These are phyloP conservation scores for Nephrotoma appendiculata DNA, from an alignment of 2,888 invertebrate species.

Conservation along the genomic window DNA sequence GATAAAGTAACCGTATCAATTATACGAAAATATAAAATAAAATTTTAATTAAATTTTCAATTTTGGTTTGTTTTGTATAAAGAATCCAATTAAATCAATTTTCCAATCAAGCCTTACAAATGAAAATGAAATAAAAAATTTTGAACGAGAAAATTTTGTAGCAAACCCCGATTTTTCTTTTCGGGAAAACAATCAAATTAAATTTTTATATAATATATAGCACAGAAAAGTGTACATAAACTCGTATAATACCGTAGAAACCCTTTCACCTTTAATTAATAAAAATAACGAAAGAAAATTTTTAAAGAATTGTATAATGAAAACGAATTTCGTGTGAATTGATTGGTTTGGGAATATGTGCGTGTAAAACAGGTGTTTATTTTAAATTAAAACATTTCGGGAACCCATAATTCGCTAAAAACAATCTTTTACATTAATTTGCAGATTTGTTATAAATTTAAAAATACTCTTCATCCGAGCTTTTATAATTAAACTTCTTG, in stretches of 20 bases:
- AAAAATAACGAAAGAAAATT: neutral
- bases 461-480: neutral
- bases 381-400: neutral
- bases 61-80: neutral
- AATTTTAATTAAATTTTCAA: neutral
- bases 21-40: neutral
- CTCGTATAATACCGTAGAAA: neutral
- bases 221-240: neutral
- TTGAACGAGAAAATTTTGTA: neutral
- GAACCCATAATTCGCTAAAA: neutral
- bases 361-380: neutral
- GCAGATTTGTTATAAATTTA: neutral
- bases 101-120: neutral
- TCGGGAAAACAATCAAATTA: neutral
- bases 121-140: neutral
- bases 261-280: neutral
- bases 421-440: neutral
- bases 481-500: neutral
- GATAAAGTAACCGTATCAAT: neutral
- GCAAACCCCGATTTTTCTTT: neutral
- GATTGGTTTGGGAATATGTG: neutral
- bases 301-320: neutral
- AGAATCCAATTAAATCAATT: neutral
- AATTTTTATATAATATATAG: neutral
- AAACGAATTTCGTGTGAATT: neutral